phyloP scores from a whole-genome alignment of 2,113 vertebrate species.

The Amblyopsis rosae region DNA sequence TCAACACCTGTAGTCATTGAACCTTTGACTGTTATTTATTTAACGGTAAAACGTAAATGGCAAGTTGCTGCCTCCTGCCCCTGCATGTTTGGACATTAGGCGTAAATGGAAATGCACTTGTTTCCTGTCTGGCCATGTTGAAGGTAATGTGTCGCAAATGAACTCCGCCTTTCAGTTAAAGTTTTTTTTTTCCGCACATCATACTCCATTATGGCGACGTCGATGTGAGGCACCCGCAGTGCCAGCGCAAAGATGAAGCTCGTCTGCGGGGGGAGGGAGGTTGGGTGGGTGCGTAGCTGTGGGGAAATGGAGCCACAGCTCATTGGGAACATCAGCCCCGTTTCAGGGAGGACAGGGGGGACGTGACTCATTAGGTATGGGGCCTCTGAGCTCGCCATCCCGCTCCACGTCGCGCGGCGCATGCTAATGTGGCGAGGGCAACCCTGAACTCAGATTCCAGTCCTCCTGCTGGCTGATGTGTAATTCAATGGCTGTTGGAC shows the following conservation, averaged over 20 bases:
- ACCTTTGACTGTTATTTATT: slow-evolving; percentile 58
- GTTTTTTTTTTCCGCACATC: slow-evolving; percentile 66
- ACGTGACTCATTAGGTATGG: slow-evolving; percentile 69
- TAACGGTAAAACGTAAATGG: slow-evolving; percentile 54
- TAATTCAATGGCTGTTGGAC: no score
- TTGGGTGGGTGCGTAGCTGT: slow-evolving; percentile 38
- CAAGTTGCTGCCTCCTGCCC: slow-evolving; percentile 44
- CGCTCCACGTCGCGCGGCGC: slow-evolving; percentile 19
- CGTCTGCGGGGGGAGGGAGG: slow-evolving; percentile 40
- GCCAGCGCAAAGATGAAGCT: slow-evolving; percentile 36
- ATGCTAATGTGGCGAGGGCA: slow-evolving; percentile 58
- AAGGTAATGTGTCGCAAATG: slow-evolving; percentile 74
- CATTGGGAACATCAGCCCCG: slow-evolving; percentile 62
- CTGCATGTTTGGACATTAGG: slow-evolving; percentile 69
- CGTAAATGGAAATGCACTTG: slow-evolving; percentile 71
- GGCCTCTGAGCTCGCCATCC: slow-evolving; percentile 50
- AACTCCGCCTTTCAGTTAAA: slow-evolving; percentile 73
- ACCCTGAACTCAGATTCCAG: slow-evolving; percentile 31
- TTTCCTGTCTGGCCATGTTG: slow-evolving; percentile 66
- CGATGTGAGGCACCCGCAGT: slow-evolving; percentile 57
- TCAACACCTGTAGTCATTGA: slow-evolving; percentile 30
- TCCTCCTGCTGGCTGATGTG: background rate
- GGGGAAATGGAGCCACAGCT: slow-evolving; percentile 57
- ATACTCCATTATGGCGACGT: slow-evolving; percentile 72
- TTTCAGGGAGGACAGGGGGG: slow-evolving; percentile 53